Base-by-base conservation (phyloP, 2,113 vertebrate species). In the Maylandia zebra region DNA sequence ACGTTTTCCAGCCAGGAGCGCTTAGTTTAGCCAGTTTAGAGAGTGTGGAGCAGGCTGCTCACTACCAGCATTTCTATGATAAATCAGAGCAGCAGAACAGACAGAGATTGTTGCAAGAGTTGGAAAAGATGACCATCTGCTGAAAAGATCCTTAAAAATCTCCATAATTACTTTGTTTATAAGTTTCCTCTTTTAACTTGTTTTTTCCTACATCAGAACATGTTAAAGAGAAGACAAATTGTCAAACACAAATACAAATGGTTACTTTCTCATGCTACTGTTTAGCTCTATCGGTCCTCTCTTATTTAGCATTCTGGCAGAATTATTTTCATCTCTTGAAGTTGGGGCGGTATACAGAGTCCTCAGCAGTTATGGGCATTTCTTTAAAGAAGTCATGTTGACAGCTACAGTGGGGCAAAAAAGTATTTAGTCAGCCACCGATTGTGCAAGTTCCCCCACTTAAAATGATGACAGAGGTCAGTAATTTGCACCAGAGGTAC, bases 161-260 rank as follows among this genome's bases (percentile, higher is more conserved):
- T 17, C 66, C 13, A 45, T 16, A 45, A 0, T 71, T 41, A 0
- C n/a, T 38, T 1, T 41, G 64, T 41, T 16, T 61, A 61, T 0
- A 43, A 0, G 36, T 14, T 43, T 71, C 66, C 12, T 71, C 11
- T 74, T 45, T 45, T 74, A 14, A 74, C 3, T 45, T 74, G 3
- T 74, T 74, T 74, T 7, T 74, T 74, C 22, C 13, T 74, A 43
- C 41, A 27, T 74, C 38, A 7, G 66, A 74, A 10, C 0, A 43
- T 16, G 10, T 17, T 17, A 61, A 43, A 27, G 38, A 27, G 38
- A 27, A 74, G 36, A 71, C n/a, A 71, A 71, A 41, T 43, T 9
- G n/a, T 16, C 13, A 24, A 71, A 71, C 1, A 0, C 36, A 1
- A 41, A 3, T 5, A 69, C 36, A 43, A 43, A 43, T 24, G 38